Evolutionary conservation across 2,888 invertebrate genomes (phyloP), one percentile per base, ranked within the genome.

Genomic region (Phaonia tiefii): DNA sequence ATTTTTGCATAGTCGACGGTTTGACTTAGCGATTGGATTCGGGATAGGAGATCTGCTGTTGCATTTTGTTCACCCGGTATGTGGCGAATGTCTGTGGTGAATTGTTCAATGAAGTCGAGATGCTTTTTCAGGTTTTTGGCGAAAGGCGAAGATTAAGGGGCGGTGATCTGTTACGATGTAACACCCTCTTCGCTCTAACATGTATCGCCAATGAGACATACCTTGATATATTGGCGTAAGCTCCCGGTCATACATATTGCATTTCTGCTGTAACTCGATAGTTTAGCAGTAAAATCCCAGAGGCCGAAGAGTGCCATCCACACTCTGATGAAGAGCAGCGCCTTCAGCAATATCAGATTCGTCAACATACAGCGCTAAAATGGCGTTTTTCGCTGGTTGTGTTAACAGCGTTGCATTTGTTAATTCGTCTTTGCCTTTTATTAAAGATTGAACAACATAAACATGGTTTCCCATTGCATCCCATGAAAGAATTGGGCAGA

Each of bases 261-360:
- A 71, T 10, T 71, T 46, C 5, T 44, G 31, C 26, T 71, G 58
- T 7, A 46, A 5, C 1, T 1, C 15, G 26, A 46, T 31, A 2
- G 58, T 69, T n/a, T n/a, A n/a, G n/a, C n/a, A n/a, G n/a, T n/a
- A n/a, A n/a, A n/a, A n/a, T n/a, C n/a, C n/a, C n/a, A 83, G 63
- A 1, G 81, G 82, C 10, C 81, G 51, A n/a, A 46, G n/a, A 7
- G 67, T 17, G 10, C 66, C 65, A 63, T 76, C 54, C 1, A 81
- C 15, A 37, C 72, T 37, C 44, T 84, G 83, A 15, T 84, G 82
- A n/a, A n/a, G n/a, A n/a, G n/a, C n/a, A n/a, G n/a, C n/a, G n/a
- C n/a, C n/a, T n/a, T n/a, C n/a, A n/a, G n/a, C n/a, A n/a, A n/a
- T n/a, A n/a, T n/a, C n/a, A n/a, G n/a, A n/a, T n/a, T n/a, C n/a